phyloP scores from a whole-genome alignment of 1,140 invertebrate genomes.

The Spodoptera litura region DNA sequence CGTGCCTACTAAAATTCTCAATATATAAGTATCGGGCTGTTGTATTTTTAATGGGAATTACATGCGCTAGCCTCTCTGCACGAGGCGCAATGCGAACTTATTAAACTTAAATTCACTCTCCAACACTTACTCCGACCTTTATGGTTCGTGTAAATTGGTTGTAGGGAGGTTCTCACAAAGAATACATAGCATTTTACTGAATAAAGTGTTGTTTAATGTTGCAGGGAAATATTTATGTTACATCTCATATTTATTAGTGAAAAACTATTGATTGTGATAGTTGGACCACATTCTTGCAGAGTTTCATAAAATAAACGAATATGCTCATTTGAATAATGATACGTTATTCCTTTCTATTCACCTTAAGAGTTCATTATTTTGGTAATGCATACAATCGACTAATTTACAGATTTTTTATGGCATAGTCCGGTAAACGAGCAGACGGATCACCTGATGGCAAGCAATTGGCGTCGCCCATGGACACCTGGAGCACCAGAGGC shows the following conservation, averaged over 20 bases:
- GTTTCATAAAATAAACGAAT: too few species aligned
- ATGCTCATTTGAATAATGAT: too few species aligned
- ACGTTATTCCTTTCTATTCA: too few species aligned
- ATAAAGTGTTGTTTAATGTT: constrained; percentile 41
- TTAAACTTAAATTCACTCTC: constrained; percentile 72
- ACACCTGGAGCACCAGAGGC: too few species aligned
- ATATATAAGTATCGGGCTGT: constrained; percentile 35
- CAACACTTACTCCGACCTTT: constrained; percentile 57
- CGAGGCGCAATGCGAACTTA: constrained; percentile 62
- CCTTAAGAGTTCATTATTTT: too few species aligned
- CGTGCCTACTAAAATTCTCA: constrained; percentile 32
- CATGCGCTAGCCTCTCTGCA: constrained; percentile 48
- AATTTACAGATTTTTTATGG: too few species aligned
- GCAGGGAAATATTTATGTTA: constrained; percentile 17
- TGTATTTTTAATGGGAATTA: constrained; percentile 54
- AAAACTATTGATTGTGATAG: too few species aligned
- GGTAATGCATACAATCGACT: too few species aligned
- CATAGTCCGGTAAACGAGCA: too few species aligned
- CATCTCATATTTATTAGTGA: not conserved
- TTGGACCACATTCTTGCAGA: too few species aligned
- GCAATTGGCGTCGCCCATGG: too few species aligned
- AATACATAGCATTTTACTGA: constrained; percentile 48
- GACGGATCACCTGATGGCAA: too few species aligned
- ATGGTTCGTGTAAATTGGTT: constrained; percentile 56
- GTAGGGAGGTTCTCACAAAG: constrained; percentile 44